These are phyloP conservation scores for Diaphora mendica DNA, from an alignment of 2,888 invertebrate species.

Conservation along the genomic window DNA sequence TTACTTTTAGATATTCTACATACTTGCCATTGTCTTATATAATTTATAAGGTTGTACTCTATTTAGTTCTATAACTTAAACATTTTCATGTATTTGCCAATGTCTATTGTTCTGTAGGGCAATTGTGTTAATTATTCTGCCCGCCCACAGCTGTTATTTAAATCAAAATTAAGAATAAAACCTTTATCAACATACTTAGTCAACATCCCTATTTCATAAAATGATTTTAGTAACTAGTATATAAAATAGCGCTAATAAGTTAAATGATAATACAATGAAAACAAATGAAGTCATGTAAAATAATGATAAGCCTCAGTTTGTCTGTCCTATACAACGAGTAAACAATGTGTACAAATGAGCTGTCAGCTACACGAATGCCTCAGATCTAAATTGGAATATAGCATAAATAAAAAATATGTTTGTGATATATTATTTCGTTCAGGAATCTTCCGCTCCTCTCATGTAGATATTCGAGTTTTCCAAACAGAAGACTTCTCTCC, in stretches of 20 bases:
- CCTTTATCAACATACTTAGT: no score
- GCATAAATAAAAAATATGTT: constrained; percentile 63
- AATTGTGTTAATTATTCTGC: no score
- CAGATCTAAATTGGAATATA: constrained; percentile 75
- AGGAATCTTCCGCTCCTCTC: constrained; percentile 63
- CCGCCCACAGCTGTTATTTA: no score
- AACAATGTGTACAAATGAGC: constrained; percentile 39
- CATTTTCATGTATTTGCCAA: no score
- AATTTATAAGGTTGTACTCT: no score
- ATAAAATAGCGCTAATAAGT: constrained; percentile 20
- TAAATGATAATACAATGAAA: constrained; percentile 20
- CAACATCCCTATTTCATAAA: constrained; percentile 1
- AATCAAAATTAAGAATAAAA: no score
- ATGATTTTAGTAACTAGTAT: constrained; percentile 19
- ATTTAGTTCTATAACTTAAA: no score
- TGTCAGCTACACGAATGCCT: constrained; percentile 68
- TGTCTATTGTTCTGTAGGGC: no score
- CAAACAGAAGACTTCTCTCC: constrained; percentile 81
- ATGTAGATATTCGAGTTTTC: constrained; percentile 85
- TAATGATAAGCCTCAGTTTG: constrained; percentile 50
- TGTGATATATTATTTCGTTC: constrained; percentile 52
- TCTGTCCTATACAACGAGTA: constrained; percentile 23
- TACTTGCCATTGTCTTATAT: no score
- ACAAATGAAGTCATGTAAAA: constrained; percentile 46
- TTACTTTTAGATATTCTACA: no score